phyloP scores from a whole-genome alignment of 2,797 vertebrate genomes.

The Fratercula arctica region DNA sequence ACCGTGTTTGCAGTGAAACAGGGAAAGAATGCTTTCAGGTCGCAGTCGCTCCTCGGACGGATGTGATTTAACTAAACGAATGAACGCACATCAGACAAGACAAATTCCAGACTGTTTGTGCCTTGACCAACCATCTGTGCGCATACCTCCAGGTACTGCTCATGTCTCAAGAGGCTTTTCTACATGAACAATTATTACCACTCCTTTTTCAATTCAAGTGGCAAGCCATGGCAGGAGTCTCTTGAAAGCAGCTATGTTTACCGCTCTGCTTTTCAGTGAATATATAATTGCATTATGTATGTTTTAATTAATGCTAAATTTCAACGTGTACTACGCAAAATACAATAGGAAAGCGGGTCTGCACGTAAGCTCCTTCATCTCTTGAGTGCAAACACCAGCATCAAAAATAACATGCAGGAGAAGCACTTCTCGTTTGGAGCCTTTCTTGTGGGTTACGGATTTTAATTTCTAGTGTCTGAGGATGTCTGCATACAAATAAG shows the following conservation, averaged over 20 bases:
- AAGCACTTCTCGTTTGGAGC: not conserved
- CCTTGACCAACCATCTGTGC: slow-evolving; percentile 80
- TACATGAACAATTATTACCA: slow-evolving; percentile 72
- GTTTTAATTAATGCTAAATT: not conserved
- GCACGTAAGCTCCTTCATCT: not conserved
- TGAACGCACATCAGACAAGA: slow-evolving; percentile 79
- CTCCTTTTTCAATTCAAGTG: slow-evolving; percentile 65
- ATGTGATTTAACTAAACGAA: slow-evolving; percentile 79
- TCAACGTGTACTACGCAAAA: rapidly evolving
- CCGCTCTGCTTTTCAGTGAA: not conserved
- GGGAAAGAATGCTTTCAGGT: slow-evolving; percentile 68
- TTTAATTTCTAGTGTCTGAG: not conserved
- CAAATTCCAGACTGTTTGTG: slow-evolving; percentile 83
- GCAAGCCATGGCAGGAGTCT: slow-evolving; percentile 74
- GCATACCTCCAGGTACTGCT: slow-evolving; percentile 83
- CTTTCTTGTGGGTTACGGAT: not conserved
- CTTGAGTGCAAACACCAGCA: not conserved
- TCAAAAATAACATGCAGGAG: not conserved
- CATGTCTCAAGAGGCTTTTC: slow-evolving; percentile 81
- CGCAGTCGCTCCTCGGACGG: slow-evolving; percentile 65
- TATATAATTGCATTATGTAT: not conserved
- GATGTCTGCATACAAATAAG: not conserved
- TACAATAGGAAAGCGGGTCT: not conserved
- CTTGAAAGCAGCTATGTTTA: slow-evolving; percentile 54
- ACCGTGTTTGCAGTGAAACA: slow-evolving; percentile 62